Base-by-base conservation (phyloP, 2,113 vertebrate species). In the Platysteira castanea region DNA sequence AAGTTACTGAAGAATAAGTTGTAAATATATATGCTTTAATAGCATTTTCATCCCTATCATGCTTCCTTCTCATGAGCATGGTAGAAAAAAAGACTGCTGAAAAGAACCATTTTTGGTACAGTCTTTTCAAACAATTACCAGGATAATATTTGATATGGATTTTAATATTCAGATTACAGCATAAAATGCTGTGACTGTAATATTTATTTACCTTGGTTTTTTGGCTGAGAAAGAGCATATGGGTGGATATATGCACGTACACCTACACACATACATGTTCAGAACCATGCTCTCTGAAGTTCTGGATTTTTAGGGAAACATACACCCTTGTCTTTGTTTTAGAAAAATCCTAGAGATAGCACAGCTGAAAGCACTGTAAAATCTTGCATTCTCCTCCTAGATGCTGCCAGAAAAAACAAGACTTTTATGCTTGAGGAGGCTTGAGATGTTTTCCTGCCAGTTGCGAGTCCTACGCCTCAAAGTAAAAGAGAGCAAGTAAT, bases 401-500 rank as follows among this genome's bases (percentile, higher is more conserved):
- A 60, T 81, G 57, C 57, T 95, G 95, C 95, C 93, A 96, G 96
- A 27, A 90, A 92, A 94, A 94, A 92, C 88, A 96, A 94, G 69
- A n/a, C 47, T 93, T 92, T 92, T 94, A 86, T 86, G 89, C 83
- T 80, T 74, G 73, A 95, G 80, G 56, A 94, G 92, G 84, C 67
- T 94, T 7, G 53, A 85, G 85, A 91, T 54, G 78, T 91, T 94
- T 96, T 96, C 57, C 85, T 94, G 91, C 93, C 87, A 73, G 94
- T 90, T 85, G 81, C 2, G 0, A 95, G 78, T 82, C 63, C 84
- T 93, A 61, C 13, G 92, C 90, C 87, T 93, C 69, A 30, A 89
- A 89, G 86, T 84, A 78, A 83, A 52, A 95, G 70, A 81, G 49
- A 85, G 84, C 77, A 94, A 94, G 61, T 69, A 89, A 87, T 39